A percentile compares a stretch with the other conserved stretches of the same genome.
phyloP scores from a whole-genome alignment of 2,888 invertebrate genomes.

The Blomia tropicalis region DNA sequence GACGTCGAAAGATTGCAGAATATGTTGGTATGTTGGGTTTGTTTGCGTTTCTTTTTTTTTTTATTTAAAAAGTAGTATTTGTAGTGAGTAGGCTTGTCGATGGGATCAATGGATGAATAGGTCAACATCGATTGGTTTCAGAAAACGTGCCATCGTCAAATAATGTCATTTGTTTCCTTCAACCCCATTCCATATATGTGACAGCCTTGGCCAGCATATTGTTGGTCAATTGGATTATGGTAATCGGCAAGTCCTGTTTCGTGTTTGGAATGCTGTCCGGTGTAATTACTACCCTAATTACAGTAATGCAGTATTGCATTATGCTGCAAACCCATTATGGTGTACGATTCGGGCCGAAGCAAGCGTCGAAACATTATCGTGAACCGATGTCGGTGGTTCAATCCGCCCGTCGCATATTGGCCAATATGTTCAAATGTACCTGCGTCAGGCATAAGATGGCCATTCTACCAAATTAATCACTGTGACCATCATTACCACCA shows the following conservation, averaged over 20 bases:
- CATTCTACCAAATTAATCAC: not conserved
- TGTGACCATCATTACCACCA: too few species aligned
- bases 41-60: too few species aligned
- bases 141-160: too few species aligned
- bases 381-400: not conserved
- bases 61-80: too few species aligned
- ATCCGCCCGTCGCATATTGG: not conserved
- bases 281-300: slow-evolving; percentile 13
- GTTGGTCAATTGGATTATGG: slow-evolving; percentile 12
- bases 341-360: slow-evolving; percentile 1
- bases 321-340: not conserved
- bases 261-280: slow-evolving; percentile 10
- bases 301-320: not conserved
- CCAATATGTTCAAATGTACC: not conserved
- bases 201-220: not conserved
- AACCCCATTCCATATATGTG: not conserved
- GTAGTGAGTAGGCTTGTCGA: too few species aligned
- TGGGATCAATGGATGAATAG: too few species aligned
- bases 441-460: not conserved
- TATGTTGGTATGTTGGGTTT: not conserved
- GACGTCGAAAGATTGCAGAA: not conserved
- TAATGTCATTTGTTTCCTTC: not conserved
- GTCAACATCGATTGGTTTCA: too few species aligned
- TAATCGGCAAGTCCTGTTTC: slow-evolving; percentile 11
- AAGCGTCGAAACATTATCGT: not conserved